phyloP scores from a whole-genome alignment of 2,113 vertebrate species.

The Dromiciops gliroides region DNA sequence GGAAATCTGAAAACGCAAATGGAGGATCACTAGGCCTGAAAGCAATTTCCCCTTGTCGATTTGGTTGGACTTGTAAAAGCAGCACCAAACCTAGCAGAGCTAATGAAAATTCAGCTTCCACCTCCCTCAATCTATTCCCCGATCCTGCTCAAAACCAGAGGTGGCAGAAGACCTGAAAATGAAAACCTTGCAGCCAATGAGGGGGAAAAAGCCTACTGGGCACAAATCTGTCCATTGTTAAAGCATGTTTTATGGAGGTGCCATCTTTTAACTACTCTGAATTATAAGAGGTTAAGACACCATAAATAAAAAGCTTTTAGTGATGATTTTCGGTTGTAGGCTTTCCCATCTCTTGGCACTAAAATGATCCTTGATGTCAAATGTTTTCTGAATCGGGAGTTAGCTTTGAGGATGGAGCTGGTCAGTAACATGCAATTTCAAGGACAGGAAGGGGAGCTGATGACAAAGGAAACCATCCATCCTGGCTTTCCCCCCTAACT shows the following conservation, averaged over 20 bases:
- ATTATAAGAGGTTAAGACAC: constrained; percentile 6
- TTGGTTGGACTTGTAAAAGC: constrained; percentile 68
- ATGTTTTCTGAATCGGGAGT: background rate
- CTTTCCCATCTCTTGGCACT: constrained; percentile 9
- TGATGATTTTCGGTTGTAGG: constrained; percentile 30
- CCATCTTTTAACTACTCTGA: constrained; percentile 40
- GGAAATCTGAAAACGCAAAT: constrained; percentile 59
- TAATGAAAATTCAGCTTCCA: constrained; percentile 49
- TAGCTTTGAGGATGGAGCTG: background rate
- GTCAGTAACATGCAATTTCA: constrained; percentile 3
- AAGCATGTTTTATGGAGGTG: constrained; percentile 47
- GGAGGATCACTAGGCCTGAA: constrained; percentile 58
- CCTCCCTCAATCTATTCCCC: constrained; percentile 47
- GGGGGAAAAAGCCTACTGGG: constrained; percentile 21
- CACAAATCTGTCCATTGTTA: constrained; percentile 66
- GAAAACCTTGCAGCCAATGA: constrained; percentile 51
- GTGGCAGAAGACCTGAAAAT: constrained; percentile 55
- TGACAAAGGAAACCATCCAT: background rate
- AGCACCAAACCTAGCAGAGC: constrained; percentile 60
- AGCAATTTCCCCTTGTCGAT: constrained; percentile 70
- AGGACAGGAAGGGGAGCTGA: constrained; percentile 65
- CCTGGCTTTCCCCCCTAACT: background rate
- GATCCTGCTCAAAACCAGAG: constrained; percentile 51
- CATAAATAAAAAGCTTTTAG: constrained; percentile 24
- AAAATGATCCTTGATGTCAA: background rate